Conservation (phyloP, 2,113 vertebrate species). For the Antechinus flavipes region DNA sequence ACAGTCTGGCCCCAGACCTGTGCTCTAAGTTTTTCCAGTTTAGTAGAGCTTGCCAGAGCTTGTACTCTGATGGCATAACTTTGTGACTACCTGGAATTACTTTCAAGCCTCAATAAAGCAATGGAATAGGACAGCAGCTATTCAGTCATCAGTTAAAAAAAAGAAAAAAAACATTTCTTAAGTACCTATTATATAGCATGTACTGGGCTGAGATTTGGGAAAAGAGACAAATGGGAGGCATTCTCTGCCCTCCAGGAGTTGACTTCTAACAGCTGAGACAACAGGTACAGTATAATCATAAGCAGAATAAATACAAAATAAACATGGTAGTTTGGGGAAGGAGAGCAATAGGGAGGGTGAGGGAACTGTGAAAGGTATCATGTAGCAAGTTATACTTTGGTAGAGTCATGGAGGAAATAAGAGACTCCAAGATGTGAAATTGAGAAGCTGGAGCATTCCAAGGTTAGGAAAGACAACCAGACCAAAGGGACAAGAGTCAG, state of each 20-base stretch:
- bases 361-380: neutral
- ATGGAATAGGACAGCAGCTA: neutral
- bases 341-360: neutral
- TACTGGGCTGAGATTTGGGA: neutral
- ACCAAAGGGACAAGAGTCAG: neutral
- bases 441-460: neutral
- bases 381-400: neutral
- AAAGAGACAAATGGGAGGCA: neutral
- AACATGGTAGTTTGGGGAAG: neutral
- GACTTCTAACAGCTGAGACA: neutral
- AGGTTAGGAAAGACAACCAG: neutral
- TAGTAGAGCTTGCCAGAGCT: neutral
- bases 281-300: neutral
- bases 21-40: neutral
- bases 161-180: neutral
- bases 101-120: neutral
- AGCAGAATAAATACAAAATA: neutral
- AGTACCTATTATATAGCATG: neutral
- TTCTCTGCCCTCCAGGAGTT: neutral
- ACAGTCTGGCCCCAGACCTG: neutral
- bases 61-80: neutral
- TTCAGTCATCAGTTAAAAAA: neutral
- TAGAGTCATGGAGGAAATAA: neutral
- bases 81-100: neutral
- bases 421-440: neutral